Percentiles rank a stretch among this genome's conserved stretches.
These are phyloP conservation scores for Bergia sp. DNA, from an alignment of 92 coral and sea anemone genomes.

Conservation along the genomic window DNA sequence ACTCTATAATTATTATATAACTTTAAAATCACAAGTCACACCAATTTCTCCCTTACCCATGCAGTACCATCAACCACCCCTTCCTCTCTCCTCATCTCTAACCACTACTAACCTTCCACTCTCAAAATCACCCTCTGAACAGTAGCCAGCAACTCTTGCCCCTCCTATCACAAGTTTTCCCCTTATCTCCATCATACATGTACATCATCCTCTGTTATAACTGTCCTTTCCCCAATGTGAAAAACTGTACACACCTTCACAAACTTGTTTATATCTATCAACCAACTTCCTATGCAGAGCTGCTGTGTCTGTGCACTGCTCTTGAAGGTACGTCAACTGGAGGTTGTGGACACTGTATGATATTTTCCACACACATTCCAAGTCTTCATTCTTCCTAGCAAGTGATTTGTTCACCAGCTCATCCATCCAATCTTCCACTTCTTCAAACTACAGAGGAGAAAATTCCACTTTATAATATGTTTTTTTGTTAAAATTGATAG, in stretches of 20 bases:
- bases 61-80: no score
- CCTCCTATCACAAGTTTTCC: background rate
- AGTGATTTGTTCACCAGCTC: slow-evolving; percentile 88
- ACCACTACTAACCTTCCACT: no score
- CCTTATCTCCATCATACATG: background rate
- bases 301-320: slow-evolving; percentile 56
- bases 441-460: slow-evolving; percentile 66
- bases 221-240: background rate
- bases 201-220: background rate
- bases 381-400: slow-evolving; percentile 72
- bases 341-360: slow-evolving; percentile 84
- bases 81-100: no score
- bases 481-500: background rate
- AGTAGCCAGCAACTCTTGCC: background rate
- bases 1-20: no score
- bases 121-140: no score
- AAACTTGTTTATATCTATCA: slow-evolving; percentile 68
- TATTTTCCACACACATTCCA: slow-evolving; percentile 40
- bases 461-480: background rate
- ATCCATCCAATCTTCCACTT: slow-evolving; percentile 94
- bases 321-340: slow-evolving; percentile 83
- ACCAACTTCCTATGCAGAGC: slow-evolving; percentile 83
- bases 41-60: no score
- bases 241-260: slow-evolving; percentile 50
- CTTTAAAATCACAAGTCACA: no score